Evolutionary conservation across 2,113 vertebrate species (phyloP).

Genomic region (Cinclus mexicanus): DNA sequence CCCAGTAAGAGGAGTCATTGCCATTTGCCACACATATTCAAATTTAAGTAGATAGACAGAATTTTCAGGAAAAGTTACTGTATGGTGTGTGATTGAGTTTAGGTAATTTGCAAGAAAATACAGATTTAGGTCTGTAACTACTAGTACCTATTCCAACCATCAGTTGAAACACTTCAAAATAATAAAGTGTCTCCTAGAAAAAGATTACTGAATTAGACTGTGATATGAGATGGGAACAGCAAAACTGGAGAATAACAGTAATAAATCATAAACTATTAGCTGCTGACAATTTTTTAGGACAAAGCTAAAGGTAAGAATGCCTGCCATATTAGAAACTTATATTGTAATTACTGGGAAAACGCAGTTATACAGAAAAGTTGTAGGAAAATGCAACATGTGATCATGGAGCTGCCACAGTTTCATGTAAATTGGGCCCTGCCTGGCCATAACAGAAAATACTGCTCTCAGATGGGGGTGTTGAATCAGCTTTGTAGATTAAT

Average conservation of each 20-base stretch:
- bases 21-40: background rate
- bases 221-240: background rate
- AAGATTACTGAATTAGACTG: background rate
- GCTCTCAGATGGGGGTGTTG: background rate
- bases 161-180: background rate
- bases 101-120: background rate
- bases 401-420: background rate
- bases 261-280: background rate
- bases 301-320: background rate
- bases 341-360: background rate
- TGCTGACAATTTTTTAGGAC: background rate
- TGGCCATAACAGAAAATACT: background rate
- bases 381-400: background rate
- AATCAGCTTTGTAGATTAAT: rapidly evolving
- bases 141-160: background rate
- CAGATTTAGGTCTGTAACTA: background rate
- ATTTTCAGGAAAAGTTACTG: background rate
- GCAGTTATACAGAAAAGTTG: background rate
- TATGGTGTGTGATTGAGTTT: background rate
- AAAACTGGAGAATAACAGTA: background rate
- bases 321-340: background rate
- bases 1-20: background rate
- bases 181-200: background rate
- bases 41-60: background rate
- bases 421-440: background rate